Base-by-base conservation (phyloP, 1,140 invertebrate species). In the Belonocnema kinseyi region DNA sequence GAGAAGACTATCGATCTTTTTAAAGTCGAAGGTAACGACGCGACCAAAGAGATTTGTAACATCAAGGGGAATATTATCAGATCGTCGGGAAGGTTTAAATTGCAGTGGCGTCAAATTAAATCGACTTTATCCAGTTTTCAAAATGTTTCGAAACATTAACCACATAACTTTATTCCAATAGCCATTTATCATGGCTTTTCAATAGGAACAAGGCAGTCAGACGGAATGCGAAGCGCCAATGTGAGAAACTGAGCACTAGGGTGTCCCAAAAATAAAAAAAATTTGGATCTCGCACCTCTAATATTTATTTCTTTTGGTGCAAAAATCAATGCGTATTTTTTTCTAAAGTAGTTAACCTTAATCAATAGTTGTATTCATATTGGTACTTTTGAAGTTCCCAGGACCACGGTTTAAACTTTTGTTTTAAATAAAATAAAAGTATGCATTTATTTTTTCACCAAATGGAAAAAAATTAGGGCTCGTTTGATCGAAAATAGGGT, bases 101-200 rank as follows among this genome's bases (percentile, higher is more conserved):
- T 80, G 73, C 75, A 61, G 72, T 78, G 77, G 77, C 61, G 26
- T 33, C 79, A 76, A 80, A 74, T 82, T 84, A 87, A 88, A 89
- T 88, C 84, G 85, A 87, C 83, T 89, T 87, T 81, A 86, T 82
- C 85, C 82, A 86, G 82, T 83, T 87, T 88, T 85, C 78, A 86
- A 85, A n/a, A 82, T 80, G 85, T 89, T 89, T 89, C 87, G 88
- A 85, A 88, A 89, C 89, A 89, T 89, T 90, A 90, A 81, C 78
- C 87, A 84, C 82, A 88, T 89, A 87, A 88, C 88, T 90, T 89
- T 90, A 88, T 89, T 89, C 84, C 86, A 81, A 88, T 89, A 86
- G 86, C 87, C 88, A 89, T 90, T 89, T 85, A 85, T 90, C 88
- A 89, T 86, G 78, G 78, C 74, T 75, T 85, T 88, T 88, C 86